Base-by-base conservation (phyloP, 2,888 invertebrate genomes). In the Perdita meconis region DNA sequence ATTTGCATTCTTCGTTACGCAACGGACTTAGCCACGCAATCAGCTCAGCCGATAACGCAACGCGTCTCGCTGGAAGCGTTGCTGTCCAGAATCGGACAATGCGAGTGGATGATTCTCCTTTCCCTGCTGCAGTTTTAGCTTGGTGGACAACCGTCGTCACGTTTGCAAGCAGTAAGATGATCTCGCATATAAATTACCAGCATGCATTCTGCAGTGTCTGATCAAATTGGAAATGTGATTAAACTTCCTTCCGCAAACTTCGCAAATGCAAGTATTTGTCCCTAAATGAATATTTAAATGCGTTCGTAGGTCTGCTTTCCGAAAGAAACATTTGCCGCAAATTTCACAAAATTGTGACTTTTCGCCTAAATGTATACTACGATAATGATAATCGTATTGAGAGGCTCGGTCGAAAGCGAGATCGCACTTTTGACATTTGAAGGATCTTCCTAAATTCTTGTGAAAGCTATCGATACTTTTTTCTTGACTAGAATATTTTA, bases 221-320 rank as follows among this genome's bases (percentile, higher is more conserved):
- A 91, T 92, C 50, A 93, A 84, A 86, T 93, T 93, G 0, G 93
- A 93, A n/a, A 92, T 89, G 73, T 93, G 92, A 80, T 90, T 91
- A 65, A 93, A 93, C 70, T 91, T 90, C 42, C 90, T 86, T 1
- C 93, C 92, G 74, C 93, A 93, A 56, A 91, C 84, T 73, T 92
- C 90, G 53, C 93, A 93, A 8, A 92, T 90, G 40, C 89, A 90
- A 60, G 87, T 86, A 76, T 92, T 91, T n/a, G 91, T 91, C 13
- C 92, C 92, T 44, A 93, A 80, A 78, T 93, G 93, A 61, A 92
- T 90, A 65, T 92, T 92, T n/a, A 92, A 85, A 74, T 93, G 93
- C 3, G 91, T 92, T 24, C 89, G 89, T 26, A 93, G 83, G 61
- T 93, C 93, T 2, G 89, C 89, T 44, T 89, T 90, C 0, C 92